Conservation (phyloP, 2,113 vertebrate species). For the Thryonomys swinderianus region DNA sequence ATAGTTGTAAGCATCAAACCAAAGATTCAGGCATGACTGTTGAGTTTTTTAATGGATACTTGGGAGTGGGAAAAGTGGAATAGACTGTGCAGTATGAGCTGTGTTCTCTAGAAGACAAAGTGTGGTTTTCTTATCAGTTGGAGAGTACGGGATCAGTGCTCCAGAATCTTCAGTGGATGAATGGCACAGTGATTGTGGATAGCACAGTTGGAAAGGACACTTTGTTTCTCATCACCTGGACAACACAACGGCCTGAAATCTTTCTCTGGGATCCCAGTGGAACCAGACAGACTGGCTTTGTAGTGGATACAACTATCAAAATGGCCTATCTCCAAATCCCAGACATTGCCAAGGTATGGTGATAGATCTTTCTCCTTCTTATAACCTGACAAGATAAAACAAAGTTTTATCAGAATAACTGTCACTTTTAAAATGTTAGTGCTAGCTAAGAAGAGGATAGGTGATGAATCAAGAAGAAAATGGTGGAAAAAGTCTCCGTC, state of each 20-base stretch:
- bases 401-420: not conserved
- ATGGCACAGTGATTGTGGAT: conserved; percentile 84
- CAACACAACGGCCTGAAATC: conserved; percentile 58
- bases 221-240: conserved; percentile 84
- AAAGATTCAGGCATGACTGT: not conserved
- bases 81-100: not conserved
- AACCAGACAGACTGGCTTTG: conserved; percentile 65
- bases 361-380: not conserved
- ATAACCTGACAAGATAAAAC: conserved; percentile 7
- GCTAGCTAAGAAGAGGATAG: not conserved
- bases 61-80: not conserved
- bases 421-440: not conserved
- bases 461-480: not conserved
- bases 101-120: conserved; percentile 22
- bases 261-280: conserved; percentile 81
- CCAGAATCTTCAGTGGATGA: conserved; percentile 74
- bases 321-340: conserved; percentile 80
- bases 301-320: conserved; percentile 10
- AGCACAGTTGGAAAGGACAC: conserved; percentile 86
- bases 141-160: conserved; percentile 78
- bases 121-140: conserved; percentile 79
- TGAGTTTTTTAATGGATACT: not conserved
- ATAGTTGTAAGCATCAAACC: not conserved
- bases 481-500: not conserved
- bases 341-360: conserved; percentile 83